phyloP scores from a whole-genome alignment of 2,888 invertebrate genomes.

The Fragum sueziense region DNA sequence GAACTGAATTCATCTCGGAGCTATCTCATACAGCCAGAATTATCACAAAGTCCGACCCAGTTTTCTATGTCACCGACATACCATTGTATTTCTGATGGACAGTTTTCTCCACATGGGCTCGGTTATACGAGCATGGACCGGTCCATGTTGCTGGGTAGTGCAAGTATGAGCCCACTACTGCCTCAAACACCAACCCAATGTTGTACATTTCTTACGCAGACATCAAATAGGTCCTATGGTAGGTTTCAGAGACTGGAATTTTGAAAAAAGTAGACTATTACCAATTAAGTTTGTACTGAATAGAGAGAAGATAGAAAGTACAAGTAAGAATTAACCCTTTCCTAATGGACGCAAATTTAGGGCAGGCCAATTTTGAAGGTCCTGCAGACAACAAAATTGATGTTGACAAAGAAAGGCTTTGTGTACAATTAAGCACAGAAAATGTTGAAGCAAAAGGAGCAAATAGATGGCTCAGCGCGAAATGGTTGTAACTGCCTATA shows the following conservation, averaged over 20 bases:
- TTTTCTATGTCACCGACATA: conserved; percentile 39
- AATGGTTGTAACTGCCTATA: too few species aligned
- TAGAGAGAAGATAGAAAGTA: too few species aligned
- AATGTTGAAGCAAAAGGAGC: too few species aligned
- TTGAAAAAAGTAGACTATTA: too few species aligned
- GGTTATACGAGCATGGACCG: conserved; percentile 1
- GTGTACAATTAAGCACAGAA: too few species aligned
- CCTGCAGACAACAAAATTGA: too few species aligned
- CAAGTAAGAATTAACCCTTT: too few species aligned
- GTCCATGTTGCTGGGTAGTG: conserved; percentile 13
- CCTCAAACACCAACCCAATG: conserved; percentile 13
- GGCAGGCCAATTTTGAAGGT: too few species aligned
- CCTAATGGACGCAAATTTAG: too few species aligned
- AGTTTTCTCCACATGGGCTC: background rate
- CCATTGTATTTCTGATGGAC: conserved; percentile 16
- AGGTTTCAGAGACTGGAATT: background rate
- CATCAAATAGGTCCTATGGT: conserved; percentile 7
- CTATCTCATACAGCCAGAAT: conserved; percentile 52
- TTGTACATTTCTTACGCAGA: conserved; percentile 1
- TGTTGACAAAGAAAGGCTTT: too few species aligned
- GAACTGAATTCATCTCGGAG: conserved; percentile 28
- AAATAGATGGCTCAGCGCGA: too few species aligned
- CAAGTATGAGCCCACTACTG: conserved; percentile 17
- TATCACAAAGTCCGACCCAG: conserved; percentile 44
- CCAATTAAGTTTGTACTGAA: too few species aligned